Evolutionary conservation across 2,888 invertebrate genomes (phyloP).

Genomic region (Petrophora chlorosata): DNA sequence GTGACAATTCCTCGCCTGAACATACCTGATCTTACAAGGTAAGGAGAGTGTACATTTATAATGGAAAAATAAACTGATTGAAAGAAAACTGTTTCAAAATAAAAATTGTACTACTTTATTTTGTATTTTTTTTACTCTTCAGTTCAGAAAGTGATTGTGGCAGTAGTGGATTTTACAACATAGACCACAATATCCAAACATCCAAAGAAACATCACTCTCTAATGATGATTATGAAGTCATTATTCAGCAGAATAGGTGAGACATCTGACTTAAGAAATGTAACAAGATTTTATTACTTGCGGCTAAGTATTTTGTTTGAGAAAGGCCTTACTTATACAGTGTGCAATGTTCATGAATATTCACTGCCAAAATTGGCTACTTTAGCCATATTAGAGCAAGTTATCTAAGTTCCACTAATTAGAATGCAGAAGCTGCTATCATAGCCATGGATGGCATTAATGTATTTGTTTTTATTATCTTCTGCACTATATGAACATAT

Average conservation of each 20-base stretch:
- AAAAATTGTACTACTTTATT: not conserved
- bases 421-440: no score
- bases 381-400: no score
- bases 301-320: no score
- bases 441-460: no score
- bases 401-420: no score
- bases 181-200: constrained; percentile 47
- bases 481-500: no score
- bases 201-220: constrained; percentile 57
- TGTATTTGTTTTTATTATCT: no score
- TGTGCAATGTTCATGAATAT: no score
- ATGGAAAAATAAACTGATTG: not conserved
- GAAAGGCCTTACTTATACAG: no score
- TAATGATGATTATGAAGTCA: constrained; percentile 45
- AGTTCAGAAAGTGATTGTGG: constrained; percentile 59
- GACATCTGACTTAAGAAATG: constrained; percentile 8
- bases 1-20: constrained; percentile 61
- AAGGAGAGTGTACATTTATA: constrained; percentile 17
- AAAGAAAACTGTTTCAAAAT: not conserved
- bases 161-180: constrained; percentile 54
- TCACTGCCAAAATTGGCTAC: no score
- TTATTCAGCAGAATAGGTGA: constrained; percentile 44
- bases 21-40: constrained; percentile 74
- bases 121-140: constrained; percentile 26
- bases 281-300: not conserved